Evolutionary conservation across 2,797 vertebrate genomes (phyloP), one percentile per base, ranked within the genome.

Genomic region (Merluccius polli): DNA sequence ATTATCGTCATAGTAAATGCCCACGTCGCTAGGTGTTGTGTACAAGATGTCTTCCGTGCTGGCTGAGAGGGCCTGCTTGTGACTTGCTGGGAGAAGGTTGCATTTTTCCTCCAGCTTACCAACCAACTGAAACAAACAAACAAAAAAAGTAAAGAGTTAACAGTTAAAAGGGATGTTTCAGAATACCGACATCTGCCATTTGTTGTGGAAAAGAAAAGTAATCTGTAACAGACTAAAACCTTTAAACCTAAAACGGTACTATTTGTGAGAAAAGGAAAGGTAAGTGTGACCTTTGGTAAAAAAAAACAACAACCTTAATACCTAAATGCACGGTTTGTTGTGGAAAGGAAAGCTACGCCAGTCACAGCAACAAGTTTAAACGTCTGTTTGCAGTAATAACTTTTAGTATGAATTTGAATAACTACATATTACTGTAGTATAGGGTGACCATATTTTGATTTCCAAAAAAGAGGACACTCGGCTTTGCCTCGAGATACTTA

Each of bases 1-100:
- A 38, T 94, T 89, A 74, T 97, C 93, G 73, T 97, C 95, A 24
- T 96, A 97, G 90, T 95, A 95, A 90, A 99, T 96, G 36, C 93
- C 94, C 81, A 99, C 94, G 48, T 98, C 95, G 72, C 94, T 94
- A 44, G 95, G 87, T 5, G 91, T 94, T 0, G 91, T 92, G 83
- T 95, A 94, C 91, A 98, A 95, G 76, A 99, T 95, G 36, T 96
- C 94, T 73, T 96, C 94, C 2, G 93, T 82, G 2, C 95, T 93
- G 30, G 95, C 97, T 73, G 89, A 95, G 69, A 99, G 94, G 0
- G 97, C 97, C 75, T 88, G 89, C 89, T 93, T 94, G 89, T 95
- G 91, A 87, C 77, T 93, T 44, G 90, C 85, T 29, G 97, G 91
- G 73, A 99, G 88, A 35, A 87, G 84, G 70, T 81, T 87, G 76